Conservation (phyloP, 1,140 invertebrate genomes). For the Hyles vespertilio region DNA sequence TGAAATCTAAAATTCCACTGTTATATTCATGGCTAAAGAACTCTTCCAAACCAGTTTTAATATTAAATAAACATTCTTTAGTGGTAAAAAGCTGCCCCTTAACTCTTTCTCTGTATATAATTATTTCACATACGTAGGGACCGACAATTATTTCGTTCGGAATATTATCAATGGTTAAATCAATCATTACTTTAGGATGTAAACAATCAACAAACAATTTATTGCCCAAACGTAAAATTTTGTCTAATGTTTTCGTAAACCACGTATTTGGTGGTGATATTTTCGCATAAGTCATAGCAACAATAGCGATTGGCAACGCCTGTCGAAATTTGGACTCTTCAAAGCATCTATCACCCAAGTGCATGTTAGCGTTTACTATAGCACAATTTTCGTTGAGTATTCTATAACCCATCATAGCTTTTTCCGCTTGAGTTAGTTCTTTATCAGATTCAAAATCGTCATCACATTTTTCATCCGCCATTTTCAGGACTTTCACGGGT, state of each 20-base stretch:
- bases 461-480: conserved; percentile 60
- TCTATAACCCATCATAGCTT: conserved; percentile 70
- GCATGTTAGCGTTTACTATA: conserved; percentile 74
- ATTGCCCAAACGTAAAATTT: conserved; percentile 74
- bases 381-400: conserved; percentile 74
- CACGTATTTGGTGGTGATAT: conserved; percentile 76
- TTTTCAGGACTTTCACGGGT: conserved; percentile 65
- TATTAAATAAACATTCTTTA: conserved; percentile 67
- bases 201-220: conserved; percentile 68
- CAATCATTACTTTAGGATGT: conserved; percentile 60
- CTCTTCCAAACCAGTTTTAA: conserved; percentile 53
- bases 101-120: conserved; percentile 70
- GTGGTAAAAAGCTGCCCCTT: conserved; percentile 71
- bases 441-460: conserved; percentile 69
- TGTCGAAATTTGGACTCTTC: conserved; percentile 73
- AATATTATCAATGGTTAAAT: conserved; percentile 71
- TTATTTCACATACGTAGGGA: conserved; percentile 74
- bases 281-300: conserved; percentile 74
- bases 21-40: conserved; percentile 70
- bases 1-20: conserved; percentile 71
- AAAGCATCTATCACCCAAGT: conserved; percentile 75
- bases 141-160: conserved; percentile 75
- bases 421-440: conserved; percentile 61
- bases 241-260: conserved; percentile 74
- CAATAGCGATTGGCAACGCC: conserved; percentile 67